phyloP scores from a whole-genome alignment of 2,113 vertebrate genomes.

The Heterochromis multidens region DNA sequence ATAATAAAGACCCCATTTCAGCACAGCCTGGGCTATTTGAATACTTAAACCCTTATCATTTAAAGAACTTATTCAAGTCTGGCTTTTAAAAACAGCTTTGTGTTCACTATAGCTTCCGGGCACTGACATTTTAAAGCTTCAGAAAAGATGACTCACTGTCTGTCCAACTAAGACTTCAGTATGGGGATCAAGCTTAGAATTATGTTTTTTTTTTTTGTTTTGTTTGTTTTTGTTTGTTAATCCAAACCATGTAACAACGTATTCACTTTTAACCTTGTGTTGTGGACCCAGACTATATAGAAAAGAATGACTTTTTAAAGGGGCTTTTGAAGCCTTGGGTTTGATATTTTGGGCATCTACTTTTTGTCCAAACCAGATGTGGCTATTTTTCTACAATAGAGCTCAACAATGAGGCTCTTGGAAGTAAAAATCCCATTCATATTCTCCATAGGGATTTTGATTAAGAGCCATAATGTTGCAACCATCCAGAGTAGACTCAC shows the following conservation, averaged over 20 bases:
- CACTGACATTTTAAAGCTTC: background rate
- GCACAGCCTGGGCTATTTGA: background rate
- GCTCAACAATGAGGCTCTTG: too few species aligned
- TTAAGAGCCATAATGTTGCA: background rate
- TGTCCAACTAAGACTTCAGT: background rate
- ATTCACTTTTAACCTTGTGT: background rate
- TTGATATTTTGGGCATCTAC: too few species aligned
- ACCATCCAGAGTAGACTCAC: background rate
- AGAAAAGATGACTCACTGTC: background rate
- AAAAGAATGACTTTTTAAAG: too few species aligned
- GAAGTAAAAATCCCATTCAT: too few species aligned
- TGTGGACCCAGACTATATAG: too few species aligned
- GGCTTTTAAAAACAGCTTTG: background rate
- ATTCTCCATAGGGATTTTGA: too few species aligned
- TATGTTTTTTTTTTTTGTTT: accelerated
- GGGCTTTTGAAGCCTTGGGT: too few species aligned
- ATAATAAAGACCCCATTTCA: too few species aligned
- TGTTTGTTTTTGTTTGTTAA: background rate
- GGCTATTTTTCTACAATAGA: too few species aligned
- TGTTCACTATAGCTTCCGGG: background rate
- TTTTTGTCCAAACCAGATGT: too few species aligned
- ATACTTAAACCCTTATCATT: background rate
- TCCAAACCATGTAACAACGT: background rate
- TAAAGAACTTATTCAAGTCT: too few species aligned
- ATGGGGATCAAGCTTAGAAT: background rate